Percentiles rank a stretch among this genome's conserved stretches.
Conservation (phyloP, 2,113 vertebrate species). For the Sturnira hondurensis region DNA sequence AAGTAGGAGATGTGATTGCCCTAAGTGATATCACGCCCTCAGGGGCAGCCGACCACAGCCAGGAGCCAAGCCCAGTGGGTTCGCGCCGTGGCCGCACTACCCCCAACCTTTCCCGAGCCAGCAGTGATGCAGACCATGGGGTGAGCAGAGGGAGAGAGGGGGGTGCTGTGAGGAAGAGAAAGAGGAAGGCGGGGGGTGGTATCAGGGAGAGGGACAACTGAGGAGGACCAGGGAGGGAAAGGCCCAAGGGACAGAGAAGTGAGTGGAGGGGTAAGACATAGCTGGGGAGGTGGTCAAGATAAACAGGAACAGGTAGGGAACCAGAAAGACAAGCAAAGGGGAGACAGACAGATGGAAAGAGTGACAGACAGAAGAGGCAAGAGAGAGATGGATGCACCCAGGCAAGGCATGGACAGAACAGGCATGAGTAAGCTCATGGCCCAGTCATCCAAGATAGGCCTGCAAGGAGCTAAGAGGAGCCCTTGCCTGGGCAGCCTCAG, state of each 20-base stretch:
- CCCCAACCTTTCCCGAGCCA: constrained; percentile 75
- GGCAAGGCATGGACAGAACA: background rate
- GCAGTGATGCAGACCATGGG: constrained; percentile 72
- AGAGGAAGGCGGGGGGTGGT: background rate
- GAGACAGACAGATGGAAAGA: background rate
- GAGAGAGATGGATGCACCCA: background rate
- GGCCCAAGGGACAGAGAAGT: background rate
- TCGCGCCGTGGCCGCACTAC: constrained; percentile 70
- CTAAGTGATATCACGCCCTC: constrained; percentile 81
- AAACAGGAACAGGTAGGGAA: background rate
- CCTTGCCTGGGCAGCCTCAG: background rate
- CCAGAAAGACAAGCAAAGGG: background rate
- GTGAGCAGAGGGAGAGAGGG: constrained; percentile 42
- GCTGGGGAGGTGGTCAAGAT: background rate
- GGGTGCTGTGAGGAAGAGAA: background rate
- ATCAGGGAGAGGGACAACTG: background rate
- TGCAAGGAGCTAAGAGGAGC: background rate
- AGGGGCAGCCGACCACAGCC: constrained; percentile 69
- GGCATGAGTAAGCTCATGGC: background rate
- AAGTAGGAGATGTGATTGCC: constrained; percentile 87
- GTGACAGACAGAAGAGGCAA: background rate
- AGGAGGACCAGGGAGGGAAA: too few species aligned
- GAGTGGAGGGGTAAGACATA: background rate
- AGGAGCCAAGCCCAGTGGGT: constrained; percentile 71
- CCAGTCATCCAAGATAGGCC: background rate